Conservation (phyloP, 2,888 invertebrate genomes). For the Tipula unca region DNA sequence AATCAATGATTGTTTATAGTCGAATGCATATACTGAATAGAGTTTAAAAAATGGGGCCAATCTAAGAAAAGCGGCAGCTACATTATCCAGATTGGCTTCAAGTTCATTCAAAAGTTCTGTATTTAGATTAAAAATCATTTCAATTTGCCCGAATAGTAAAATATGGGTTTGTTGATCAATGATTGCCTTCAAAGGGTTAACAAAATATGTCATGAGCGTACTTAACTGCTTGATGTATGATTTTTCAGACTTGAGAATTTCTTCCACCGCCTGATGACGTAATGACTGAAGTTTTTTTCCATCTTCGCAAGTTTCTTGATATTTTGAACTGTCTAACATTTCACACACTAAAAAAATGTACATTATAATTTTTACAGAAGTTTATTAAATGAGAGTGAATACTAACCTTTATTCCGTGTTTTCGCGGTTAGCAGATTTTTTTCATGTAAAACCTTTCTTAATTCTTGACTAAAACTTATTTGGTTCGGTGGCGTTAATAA, state of each 20-base stretch:
- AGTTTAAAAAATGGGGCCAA: slow-evolving; percentile 69
- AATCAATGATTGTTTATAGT: slow-evolving; percentile 54
- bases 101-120: slow-evolving; percentile 51
- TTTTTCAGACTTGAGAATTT: slow-evolving; percentile 61
- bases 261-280: slow-evolving; percentile 52
- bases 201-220: slow-evolving; percentile 53
- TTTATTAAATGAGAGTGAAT: not conserved
- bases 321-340: slow-evolving; percentile 43
- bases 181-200: slow-evolving; percentile 49
- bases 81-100: slow-evolving; percentile 47
- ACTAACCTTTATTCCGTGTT: slow-evolving; percentile 48
- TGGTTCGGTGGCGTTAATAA: slow-evolving; percentile 35
- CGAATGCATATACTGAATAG: slow-evolving; percentile 69
- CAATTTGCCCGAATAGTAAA: slow-evolving; percentile 54
- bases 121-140: slow-evolving; percentile 55
- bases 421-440: slow-evolving; percentile 53
- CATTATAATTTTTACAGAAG: not conserved
- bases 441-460: slow-evolving; percentile 51
- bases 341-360: slow-evolving; percentile 44
- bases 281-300: slow-evolving; percentile 35
- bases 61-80: slow-evolving; percentile 57
- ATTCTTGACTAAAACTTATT: slow-evolving; percentile 49
- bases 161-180: slow-evolving; percentile 45
- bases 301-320: slow-evolving; percentile 18
- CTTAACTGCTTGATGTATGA: slow-evolving; percentile 60